These are phyloP conservation scores for Dolichomitus sp. DNA, from an alignment of 2,888 invertebrate species.

Conservation along the genomic window DNA sequence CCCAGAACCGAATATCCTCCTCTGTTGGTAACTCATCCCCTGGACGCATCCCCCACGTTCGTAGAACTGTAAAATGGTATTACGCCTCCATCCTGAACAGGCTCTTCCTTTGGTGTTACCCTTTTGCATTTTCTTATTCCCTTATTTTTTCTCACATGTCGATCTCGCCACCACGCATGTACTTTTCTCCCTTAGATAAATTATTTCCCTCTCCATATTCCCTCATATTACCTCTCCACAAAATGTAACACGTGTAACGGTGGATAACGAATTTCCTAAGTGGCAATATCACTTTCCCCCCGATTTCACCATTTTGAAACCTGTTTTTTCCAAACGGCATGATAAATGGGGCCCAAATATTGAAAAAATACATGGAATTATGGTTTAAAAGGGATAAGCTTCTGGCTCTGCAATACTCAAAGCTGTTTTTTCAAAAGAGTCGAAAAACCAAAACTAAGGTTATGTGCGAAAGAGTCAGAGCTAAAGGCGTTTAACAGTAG, in stretches of 20 bases:
- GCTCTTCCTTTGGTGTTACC: neutral
- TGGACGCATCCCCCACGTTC: constrained; percentile 42
- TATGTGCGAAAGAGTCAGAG: no score
- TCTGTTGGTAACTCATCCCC: constrained; percentile 65
- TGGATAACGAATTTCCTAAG: neutral
- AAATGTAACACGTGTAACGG: neutral
- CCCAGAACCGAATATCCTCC: constrained; percentile 73
- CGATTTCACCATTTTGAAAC: no score
- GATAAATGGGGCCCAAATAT: no score
- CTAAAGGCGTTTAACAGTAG: no score
- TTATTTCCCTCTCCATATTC: no score
- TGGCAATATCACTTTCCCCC: no score
- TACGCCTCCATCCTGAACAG: constrained; percentile 40
- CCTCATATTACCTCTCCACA: neutral
- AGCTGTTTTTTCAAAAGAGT: no score
- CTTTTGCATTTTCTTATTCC: neutral
- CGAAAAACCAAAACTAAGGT: no score
- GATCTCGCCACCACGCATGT: neutral
- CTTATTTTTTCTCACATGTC: neutral
- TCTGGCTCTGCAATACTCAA: no score
- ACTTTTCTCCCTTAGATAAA: neutral
- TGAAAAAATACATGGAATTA: no score
- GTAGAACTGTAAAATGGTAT: constrained; percentile 71
- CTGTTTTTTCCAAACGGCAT: no score
- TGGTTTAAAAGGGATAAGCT: no score